These are phyloP conservation scores for Rhagonycha lutea DNA, from an alignment of 2,888 invertebrate genomes.

Conservation along the genomic window DNA sequence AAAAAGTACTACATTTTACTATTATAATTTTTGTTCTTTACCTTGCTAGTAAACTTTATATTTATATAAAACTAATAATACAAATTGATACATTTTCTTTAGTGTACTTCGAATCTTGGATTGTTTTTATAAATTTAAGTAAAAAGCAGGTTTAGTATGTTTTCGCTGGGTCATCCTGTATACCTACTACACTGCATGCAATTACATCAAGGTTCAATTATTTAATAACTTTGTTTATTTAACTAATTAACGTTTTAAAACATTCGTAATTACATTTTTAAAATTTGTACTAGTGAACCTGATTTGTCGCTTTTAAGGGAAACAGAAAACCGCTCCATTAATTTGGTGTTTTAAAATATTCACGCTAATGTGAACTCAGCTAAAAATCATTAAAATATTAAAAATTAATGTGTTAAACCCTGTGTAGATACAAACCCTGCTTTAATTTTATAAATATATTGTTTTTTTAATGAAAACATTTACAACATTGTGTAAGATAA, in stretches of 20 bases:
- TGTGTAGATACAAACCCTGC: not conserved
- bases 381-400: not conserved
- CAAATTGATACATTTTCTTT: too few species aligned
- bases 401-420: not conserved
- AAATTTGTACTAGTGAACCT: not conserved
- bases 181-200: not conserved
- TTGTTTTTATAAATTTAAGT: too few species aligned
- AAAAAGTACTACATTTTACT: too few species aligned
- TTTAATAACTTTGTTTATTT: too few species aligned
- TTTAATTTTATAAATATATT: not conserved
- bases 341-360: not conserved
- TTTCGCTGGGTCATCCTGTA: too few species aligned
- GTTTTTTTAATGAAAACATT: not conserved
- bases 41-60: too few species aligned
- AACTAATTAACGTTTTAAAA: too few species aligned
- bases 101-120: too few species aligned
- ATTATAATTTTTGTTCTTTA: too few species aligned
- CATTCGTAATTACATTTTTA: too few species aligned
- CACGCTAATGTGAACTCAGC: not conserved
- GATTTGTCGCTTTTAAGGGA: not conserved
- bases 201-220: not conserved
- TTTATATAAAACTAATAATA: too few species aligned
- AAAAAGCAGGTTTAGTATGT: too few species aligned
- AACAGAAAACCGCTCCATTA: not conserved
- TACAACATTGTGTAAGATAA: not conserved